Conservation (phyloP, 2,113 vertebrate species). For the Corythornis cristatus region DNA sequence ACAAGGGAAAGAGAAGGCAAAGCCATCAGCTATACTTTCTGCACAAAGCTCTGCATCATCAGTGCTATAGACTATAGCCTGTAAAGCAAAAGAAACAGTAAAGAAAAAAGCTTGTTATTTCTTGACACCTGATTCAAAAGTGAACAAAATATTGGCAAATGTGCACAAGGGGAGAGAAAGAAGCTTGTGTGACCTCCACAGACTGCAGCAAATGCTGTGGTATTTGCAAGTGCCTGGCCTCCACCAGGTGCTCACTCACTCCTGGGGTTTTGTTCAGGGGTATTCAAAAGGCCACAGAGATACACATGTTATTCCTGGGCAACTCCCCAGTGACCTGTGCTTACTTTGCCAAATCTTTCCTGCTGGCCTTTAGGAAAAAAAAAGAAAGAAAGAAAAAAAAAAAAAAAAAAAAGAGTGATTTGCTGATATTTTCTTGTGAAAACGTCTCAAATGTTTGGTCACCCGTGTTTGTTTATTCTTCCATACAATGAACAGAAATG, state of each 20-base stretch:
- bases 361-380: not conserved
- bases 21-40: not conserved
- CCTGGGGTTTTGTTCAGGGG: not conserved
- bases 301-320: rapidly evolving
- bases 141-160: not conserved
- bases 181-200: not conserved
- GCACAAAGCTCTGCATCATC: not conserved
- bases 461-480: not conserved
- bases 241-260: too few species aligned
- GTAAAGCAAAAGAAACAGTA: not conserved
- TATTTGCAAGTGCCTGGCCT: not conserved
- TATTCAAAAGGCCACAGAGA: not conserved
- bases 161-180: not conserved
- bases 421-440: not conserved
- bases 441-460: not conserved
- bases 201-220: not conserved
- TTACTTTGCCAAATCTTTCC: not conserved
- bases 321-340: not conserved
- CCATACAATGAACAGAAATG: not conserved
- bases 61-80: not conserved
- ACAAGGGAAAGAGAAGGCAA: rapidly evolving
- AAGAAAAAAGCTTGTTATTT: not conserved
- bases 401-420: not conserved
- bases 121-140: not conserved
- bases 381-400: too few species aligned